Base-by-base conservation (phyloP, 2,888 invertebrate genomes). In the Penaeus monodon region DNA sequence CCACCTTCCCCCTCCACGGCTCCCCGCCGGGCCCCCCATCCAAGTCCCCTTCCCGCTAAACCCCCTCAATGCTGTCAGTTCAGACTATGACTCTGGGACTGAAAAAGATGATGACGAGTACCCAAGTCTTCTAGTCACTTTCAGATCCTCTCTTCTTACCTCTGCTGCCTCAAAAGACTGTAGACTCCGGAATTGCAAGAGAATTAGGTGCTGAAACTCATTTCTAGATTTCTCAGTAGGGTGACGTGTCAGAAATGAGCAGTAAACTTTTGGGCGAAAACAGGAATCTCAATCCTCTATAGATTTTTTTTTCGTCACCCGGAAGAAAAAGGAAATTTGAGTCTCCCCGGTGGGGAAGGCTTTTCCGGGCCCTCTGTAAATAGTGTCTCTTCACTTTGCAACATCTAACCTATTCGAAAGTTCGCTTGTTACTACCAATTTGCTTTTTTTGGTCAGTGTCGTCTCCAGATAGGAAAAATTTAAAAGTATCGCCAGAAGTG, bases 181-280 rank as follows among this genome's bases (percentile, higher is more conserved):
- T 90, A 38, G 90, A 90, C 84, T 90, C 90, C 20, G 90, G 90
- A 57, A 90, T 90, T 68, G 90, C 88, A 49, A 84, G 88, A 66
- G 90, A 90, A 73, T 81, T 87, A 44, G 88, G 81, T 81, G 86
- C 88, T 64, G 90, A 90, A 83, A 88, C 85, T 66, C 82, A 87
- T 87, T 49, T 87, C 86, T 70, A 81, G 86, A 80, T 80, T 88
- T 77, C 85, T 88, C 57, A 85, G 90, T 77, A 81, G 79, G 87
- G 79, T 83, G 80, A 66, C 83, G 84, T 73, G 33, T 70, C 76
- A 86, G 49, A 86, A 81, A 57, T 82, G 83, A 80, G 49, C 49
- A 49, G 29, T 74, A 79, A 22, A 74, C 84, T 64, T 27, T 74
- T 27, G 80, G 64, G 74, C 79, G 73, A 63, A 83, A 22, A 38